Percentiles rank a stretch among this genome's conserved stretches.
Conservation (phyloP, 2,888 invertebrate genomes). For the Phanerotoma sp. region DNA sequence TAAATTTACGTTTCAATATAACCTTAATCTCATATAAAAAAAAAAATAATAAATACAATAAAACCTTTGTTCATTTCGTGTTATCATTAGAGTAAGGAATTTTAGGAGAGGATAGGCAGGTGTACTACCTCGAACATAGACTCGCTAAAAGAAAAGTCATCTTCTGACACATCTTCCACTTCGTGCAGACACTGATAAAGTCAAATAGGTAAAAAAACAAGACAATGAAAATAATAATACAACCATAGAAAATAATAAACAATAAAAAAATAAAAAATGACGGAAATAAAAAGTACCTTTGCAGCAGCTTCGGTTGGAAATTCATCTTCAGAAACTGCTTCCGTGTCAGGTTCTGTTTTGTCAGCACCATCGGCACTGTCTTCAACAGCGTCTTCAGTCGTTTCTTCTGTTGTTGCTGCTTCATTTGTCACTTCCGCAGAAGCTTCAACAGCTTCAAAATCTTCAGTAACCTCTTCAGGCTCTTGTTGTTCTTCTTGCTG, state of each 20-base stretch:
- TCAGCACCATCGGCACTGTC: conserved; percentile 41
- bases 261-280: background rate
- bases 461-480: background rate
- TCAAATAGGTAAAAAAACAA: conserved; percentile 3
- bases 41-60: too few relatives aligned
- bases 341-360: conserved; percentile 74
- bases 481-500: too few relatives aligned
- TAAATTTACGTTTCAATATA: too few relatives aligned
- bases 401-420: conserved; percentile 32
- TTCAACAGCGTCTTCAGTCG: conserved; percentile 41
- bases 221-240: conserved; percentile 12
- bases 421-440: conserved; percentile 25
- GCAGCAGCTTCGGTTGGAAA: conserved; percentile 55
- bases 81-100: conserved; percentile 5
- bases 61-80: too few relatives aligned
- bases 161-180: conserved; percentile 44
- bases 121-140: conserved; percentile 39
- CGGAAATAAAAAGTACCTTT: conserved; percentile 43
- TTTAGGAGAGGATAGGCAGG: conserved; percentile 15
- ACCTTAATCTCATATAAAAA: too few relatives aligned
- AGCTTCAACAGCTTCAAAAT: conserved; percentile 7
- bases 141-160: conserved; percentile 41
- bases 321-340: conserved; percentile 84
- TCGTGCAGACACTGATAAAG: conserved; percentile 35
- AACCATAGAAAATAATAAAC: conserved; percentile 1